Conservation (phyloP, 2,113 vertebrate genomes). For the Cacatua alba region DNA sequence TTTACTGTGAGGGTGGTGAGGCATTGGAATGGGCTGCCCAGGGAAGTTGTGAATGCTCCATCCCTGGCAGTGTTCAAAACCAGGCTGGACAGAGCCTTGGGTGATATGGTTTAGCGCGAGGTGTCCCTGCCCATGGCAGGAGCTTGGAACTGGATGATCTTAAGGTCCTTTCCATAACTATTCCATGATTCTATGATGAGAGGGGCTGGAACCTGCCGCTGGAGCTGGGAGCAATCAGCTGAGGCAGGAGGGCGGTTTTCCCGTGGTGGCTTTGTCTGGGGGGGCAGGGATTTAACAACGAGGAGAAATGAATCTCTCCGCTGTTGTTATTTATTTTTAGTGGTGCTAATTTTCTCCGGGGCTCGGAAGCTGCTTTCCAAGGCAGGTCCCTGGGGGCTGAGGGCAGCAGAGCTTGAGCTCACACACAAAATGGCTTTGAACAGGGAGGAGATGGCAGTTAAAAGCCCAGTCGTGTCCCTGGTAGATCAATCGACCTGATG, state of each 20-base stretch:
- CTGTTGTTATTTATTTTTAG: constrained; percentile 32
- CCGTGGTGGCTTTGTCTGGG: not conserved
- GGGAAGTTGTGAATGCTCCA: too few relatives aligned
- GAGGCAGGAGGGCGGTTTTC: not conserved
- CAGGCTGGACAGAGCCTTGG: too few relatives aligned
- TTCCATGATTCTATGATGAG: too few relatives aligned
- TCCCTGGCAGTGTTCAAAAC: too few relatives aligned
- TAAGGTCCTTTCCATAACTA: too few relatives aligned
- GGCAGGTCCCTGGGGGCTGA: constrained; percentile 5
- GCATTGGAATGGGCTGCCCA: too few relatives aligned
- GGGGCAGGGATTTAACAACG: not conserved
- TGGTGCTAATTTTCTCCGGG: not conserved
- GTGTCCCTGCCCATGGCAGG: too few relatives aligned
- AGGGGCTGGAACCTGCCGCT: accelerated
- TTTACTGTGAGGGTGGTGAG: too few relatives aligned
- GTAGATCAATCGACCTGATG: not conserved
- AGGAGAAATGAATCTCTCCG: not conserved
- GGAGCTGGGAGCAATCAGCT: accelerated
- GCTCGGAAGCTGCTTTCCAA: constrained; percentile 29
- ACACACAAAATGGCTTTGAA: constrained; percentile 6
- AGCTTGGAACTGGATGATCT: too few relatives aligned
- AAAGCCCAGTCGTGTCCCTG: constrained; percentile 14
- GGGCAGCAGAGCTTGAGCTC: constrained; percentile 5
- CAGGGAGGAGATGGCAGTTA: not conserved
- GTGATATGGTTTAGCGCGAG: too few relatives aligned